Evolutionary conservation across 35 echinoderm and acorn worm genomes (phyloP).

Genomic region (Heliocidaris tuberculata): DNA sequence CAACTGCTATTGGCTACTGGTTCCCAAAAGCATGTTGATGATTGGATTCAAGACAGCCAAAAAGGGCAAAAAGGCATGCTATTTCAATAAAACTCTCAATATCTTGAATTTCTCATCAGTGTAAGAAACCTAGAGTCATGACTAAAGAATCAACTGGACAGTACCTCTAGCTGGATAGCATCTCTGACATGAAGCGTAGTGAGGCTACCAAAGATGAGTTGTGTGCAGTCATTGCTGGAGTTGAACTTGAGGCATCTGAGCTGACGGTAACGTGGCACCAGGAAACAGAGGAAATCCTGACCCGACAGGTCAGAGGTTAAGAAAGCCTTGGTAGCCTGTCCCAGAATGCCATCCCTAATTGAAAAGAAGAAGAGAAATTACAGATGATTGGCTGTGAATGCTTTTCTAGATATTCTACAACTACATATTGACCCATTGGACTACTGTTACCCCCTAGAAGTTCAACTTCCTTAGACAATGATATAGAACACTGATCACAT

Average conservation of each 20-base stretch:
- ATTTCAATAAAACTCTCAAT: no score
- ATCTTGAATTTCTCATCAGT: no score
- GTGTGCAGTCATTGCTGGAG: constrained; percentile 71
- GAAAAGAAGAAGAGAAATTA: not conserved
- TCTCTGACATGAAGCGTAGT: constrained; percentile 66
- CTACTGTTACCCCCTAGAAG: not conserved
- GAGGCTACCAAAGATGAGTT: constrained; percentile 83
- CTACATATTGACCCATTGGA: not conserved
- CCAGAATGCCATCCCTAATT: constrained; percentile 65
- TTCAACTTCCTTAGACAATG: no score
- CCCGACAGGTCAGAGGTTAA: constrained; percentile 78
- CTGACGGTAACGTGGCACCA: constrained; percentile 61
- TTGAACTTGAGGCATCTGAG: constrained; percentile 84
- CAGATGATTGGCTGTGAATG: not conserved
- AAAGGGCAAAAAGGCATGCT: no score
- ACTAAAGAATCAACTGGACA: not conserved
- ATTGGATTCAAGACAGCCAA: no score
- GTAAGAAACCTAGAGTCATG: no score
- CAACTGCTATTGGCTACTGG: no score
- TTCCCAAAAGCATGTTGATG: no score
- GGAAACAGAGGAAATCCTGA: constrained; percentile 85
- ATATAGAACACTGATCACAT: no score
- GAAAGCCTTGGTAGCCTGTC: constrained; percentile 80
- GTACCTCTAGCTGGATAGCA: constrained; percentile 77
- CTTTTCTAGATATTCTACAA: not conserved